Evolutionary conservation across 1,140 invertebrate species (phyloP), one percentile per base, ranked within the genome.

Genomic region (Sarcophaga bullata): DNA sequence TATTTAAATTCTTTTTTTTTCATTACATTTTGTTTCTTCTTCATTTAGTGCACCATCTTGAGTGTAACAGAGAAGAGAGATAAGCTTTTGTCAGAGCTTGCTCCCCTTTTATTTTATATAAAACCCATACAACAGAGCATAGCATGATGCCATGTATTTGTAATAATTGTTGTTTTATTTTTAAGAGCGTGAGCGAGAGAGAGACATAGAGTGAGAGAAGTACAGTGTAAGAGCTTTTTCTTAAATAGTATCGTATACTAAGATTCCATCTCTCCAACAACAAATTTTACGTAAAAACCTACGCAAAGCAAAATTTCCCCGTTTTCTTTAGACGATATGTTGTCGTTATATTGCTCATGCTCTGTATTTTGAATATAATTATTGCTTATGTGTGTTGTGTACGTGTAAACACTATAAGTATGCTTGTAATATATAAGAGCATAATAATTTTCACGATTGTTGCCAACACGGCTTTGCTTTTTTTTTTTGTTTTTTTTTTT

Each of bases 11-110:
- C 25, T 37, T 37, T 37, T 37, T 37, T 37, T 37, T 37, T 37
- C 4, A 37, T 37, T 37, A 37, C 25, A 37, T 37, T 37, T 37
- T 37, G 25, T 37, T 37, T 37, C 25, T 37, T 37, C 4, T 3
- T 10, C 13, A 62, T 62, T 62, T 62, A 15, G 15, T 15, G n/a
- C 11, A 62, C n/a, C 1, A n/a, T n/a, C 54, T 7, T 62, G 54
- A 62, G 54, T 62, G 54, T 15, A 62, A 62, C 54, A 62, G 54
- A 62, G 54, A 62, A 62, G 54, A 62, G 25, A 37, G 25, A 37
- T 37, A 37, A 37, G 54, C 54, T 62, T 62, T 15, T 62, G 25
- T 1, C 25, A 37, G 25, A 37, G 25, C 25, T 37, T 37, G 25
- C 25, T 37, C 25, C 25, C 25, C 25, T 37, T 37, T 37, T 37